These are phyloP conservation scores for Lytechinus pictus DNA, from an alignment of 35 echinoderm and acorn worm species.

Conservation along the genomic window DNA sequence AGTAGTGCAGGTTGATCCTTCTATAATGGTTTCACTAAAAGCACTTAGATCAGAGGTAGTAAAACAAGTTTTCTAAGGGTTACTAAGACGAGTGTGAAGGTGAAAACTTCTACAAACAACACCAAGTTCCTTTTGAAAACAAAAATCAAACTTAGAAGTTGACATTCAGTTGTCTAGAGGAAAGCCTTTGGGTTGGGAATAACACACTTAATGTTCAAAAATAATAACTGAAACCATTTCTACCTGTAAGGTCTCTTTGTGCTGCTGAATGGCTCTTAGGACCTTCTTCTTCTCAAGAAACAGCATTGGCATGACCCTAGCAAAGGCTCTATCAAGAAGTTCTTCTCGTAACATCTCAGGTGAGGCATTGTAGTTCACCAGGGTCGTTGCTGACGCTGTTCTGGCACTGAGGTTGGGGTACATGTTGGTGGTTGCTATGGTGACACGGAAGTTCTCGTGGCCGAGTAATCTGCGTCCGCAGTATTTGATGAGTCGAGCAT, in stretches of 20 bases:
- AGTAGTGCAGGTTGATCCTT: too few relatives aligned
- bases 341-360: conserved; percentile 88
- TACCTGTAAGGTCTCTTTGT: conserved; percentile 87
- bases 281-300: conserved; percentile 82
- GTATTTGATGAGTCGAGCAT: conserved; percentile 96
- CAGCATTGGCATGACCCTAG: conserved; percentile 76
- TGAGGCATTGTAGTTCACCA: conserved; percentile 84
- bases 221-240: neutral
- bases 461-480: conserved; percentile 88
- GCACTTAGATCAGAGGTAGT: too few relatives aligned
- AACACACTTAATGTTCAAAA: too few relatives aligned
- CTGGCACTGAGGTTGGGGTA: conserved; percentile 69
- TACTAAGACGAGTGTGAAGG: too few relatives aligned
- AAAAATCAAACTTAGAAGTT: too few relatives aligned
- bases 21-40: too few relatives aligned
- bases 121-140: too few relatives aligned
- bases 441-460: conserved; percentile 89
- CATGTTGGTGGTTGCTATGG: conserved; percentile 77
- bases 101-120: too few relatives aligned
- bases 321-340: conserved; percentile 81
- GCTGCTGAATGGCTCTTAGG: conserved; percentile 74
- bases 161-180: too few relatives aligned
- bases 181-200: neutral
- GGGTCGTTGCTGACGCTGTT: conserved; percentile 82
- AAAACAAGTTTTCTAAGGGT: too few relatives aligned